Conservation (phyloP, 2,113 vertebrate species). For the Pollimyrus isidori region DNA sequence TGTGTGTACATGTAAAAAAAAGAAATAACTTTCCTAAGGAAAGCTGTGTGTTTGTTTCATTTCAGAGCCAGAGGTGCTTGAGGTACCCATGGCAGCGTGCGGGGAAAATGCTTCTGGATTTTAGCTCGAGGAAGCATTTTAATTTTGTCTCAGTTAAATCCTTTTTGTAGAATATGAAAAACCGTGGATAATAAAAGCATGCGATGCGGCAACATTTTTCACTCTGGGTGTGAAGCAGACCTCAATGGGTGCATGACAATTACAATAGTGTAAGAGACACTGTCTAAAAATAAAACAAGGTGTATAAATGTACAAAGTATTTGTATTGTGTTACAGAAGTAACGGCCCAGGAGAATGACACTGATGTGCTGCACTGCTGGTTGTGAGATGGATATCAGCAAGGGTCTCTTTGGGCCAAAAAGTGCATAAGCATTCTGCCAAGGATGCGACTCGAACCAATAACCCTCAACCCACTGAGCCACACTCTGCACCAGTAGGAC, state of each 20-base stretch:
- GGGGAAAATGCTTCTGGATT: slow-evolving; percentile 46
- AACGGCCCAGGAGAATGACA: not conserved
- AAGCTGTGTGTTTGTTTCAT: slow-evolving; percentile 34
- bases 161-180: slow-evolving; percentile 50
- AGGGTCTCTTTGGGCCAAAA: not conserved
- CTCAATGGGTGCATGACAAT: not conserved
- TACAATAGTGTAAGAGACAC: not conserved
- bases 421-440: not conserved
- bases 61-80: slow-evolving; percentile 27
- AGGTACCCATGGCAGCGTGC: slow-evolving; percentile 31
- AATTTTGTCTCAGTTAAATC: slow-evolving; percentile 45
- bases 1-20: slow-evolving; percentile 33
- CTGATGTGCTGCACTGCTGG: not conserved
- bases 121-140: slow-evolving; percentile 55
- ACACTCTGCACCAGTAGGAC: not conserved
- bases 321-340: not conserved
- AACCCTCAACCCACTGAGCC: not conserved
- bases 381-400: not conserved
- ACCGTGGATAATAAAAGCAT: slow-evolving; percentile 53
- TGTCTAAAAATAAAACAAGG: not conserved
- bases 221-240: slow-evolving; percentile 23
- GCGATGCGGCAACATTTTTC: slow-evolving; percentile 47
- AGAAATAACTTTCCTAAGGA: slow-evolving; percentile 44
- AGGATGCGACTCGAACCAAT: not conserved
- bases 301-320: not conserved